Conservation (phyloP, 2,797 vertebrate genomes). For the Enteromius treurensis region DNA sequence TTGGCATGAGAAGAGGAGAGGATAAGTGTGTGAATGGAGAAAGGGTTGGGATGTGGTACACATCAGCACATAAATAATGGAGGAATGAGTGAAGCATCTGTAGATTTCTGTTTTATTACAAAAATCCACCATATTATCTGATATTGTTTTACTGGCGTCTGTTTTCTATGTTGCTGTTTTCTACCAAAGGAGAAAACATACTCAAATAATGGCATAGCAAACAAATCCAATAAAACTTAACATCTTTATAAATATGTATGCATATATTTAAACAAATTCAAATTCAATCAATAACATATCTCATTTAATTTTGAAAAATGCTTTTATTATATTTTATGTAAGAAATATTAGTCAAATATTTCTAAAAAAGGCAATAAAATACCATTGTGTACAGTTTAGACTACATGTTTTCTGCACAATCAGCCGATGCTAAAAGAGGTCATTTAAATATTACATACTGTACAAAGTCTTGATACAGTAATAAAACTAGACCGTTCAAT, state of each 20-base stretch:
- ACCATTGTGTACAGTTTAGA: not conserved
- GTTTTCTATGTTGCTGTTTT: not conserved
- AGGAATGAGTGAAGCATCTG: not conserved
- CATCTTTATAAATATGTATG: not conserved
- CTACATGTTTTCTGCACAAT: not conserved
- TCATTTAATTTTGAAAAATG: not conserved
- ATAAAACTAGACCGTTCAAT: not conserved
- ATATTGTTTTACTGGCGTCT: not conserved
- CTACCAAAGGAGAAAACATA: not conserved
- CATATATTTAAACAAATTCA: not conserved
- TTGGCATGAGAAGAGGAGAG: not conserved
- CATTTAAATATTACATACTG: not conserved
- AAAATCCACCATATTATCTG: not conserved
- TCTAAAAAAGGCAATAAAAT: not conserved
- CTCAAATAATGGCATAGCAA: not conserved
- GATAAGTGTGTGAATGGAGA: not conserved
- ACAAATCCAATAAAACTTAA: not conserved
- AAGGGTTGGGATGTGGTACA: constrained; percentile 24
- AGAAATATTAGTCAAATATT: not conserved
- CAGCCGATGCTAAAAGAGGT: not conserved
- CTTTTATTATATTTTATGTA: not conserved
- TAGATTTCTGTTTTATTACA: not conserved
- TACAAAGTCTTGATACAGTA: not conserved
- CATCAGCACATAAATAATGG: constrained; percentile 13
- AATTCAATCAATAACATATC: not conserved